phyloP scores from a whole-genome alignment of 2,113 vertebrate species.

The Pristiophorus japonicus region DNA sequence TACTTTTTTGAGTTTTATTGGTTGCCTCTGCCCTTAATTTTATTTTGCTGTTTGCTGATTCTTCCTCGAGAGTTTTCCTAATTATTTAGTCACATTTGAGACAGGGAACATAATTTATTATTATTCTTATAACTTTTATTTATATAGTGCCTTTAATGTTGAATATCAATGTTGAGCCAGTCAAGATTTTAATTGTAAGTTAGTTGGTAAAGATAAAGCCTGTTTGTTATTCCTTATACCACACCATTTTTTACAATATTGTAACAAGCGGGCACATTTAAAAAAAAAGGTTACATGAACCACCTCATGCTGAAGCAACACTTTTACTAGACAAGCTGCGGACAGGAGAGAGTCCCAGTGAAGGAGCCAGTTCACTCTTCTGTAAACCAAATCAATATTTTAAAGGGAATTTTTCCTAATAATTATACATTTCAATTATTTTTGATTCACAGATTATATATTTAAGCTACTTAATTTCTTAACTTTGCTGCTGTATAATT shows the following conservation, averaged over 20 bases:
- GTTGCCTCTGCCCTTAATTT: neutral
- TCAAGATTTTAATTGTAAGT: neutral
- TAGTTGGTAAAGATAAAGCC: no score
- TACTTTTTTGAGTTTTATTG: neutral
- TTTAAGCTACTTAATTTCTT: neutral
- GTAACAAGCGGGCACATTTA: no score
- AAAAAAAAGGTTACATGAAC: no score
- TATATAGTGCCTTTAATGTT: neutral
- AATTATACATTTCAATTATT: neutral
- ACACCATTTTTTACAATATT: no score
- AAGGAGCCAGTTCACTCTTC: neutral
- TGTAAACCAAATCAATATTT: neutral
- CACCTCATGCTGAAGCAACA: no score
- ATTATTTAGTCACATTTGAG: neutral
- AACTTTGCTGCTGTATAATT: neutral
- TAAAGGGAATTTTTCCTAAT: neutral
- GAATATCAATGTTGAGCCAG: neutral
- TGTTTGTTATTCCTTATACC: no score
- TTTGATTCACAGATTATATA: neutral
- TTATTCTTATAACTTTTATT: no score
- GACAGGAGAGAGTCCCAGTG: neutral
- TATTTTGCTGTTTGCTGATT: neutral
- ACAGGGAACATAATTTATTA: neutral
- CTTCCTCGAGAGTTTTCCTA: neutral
- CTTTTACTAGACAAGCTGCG: neutral